These are phyloP conservation scores for Adineta ricciae DNA, from an alignment of 2,888 invertebrate genomes.

Conservation along the genomic window DNA sequence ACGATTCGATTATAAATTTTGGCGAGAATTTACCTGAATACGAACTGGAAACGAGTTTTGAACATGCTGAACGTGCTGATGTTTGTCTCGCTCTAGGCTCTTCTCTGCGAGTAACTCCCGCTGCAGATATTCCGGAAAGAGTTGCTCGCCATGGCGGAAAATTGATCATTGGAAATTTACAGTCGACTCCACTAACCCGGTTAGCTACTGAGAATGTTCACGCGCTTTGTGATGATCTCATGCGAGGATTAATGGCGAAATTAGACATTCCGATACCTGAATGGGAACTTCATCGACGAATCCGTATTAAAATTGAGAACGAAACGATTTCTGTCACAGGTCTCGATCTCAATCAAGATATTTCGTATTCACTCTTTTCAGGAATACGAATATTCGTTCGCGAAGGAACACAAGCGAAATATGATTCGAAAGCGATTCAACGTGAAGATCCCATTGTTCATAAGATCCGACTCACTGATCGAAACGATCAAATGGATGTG, in stretches of 20 bases:
- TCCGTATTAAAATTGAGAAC: neutral
- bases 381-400: neutral
- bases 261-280: conserved; percentile 13
- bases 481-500: neutral
- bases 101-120: conserved; percentile 18
- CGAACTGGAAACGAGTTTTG: neutral
- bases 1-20: conserved; percentile 9
- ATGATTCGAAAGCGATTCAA: neutral
- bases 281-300: conserved; percentile 23
- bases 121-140: neutral
- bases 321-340: neutral
- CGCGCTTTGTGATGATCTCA: neutral
- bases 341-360: conserved; percentile 18
- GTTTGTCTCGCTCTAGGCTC: conserved; percentile 23
- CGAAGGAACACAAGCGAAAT: neutral
- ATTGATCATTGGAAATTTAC: conserved; percentile 12
- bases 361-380: neutral
- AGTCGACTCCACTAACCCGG: neutral
- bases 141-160: neutral
- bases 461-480: neutral
- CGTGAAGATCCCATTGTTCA: neutral
- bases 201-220: neutral
- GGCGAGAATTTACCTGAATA: neutral
- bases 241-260: neutral
- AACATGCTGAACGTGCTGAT: conserved; percentile 7